Conservation (phyloP, 2,797 vertebrate species). For the Darevskia mixta region DNA sequence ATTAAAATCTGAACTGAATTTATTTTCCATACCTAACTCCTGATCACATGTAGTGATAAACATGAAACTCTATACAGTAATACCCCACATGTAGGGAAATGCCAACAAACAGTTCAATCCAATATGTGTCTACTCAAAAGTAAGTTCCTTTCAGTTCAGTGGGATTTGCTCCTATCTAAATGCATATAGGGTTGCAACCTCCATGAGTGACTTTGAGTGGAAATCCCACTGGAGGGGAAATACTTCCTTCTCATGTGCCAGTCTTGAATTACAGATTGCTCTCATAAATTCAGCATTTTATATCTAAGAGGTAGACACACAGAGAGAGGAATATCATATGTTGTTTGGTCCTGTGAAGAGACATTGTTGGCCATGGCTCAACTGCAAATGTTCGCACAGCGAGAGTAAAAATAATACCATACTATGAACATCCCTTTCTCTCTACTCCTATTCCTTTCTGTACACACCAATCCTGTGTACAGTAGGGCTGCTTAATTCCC, state of each 20-base stretch:
- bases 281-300: too few relatives aligned
- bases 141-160: too few relatives aligned
- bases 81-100: too few relatives aligned
- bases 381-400: not conserved
- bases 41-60: too few relatives aligned
- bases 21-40: too few relatives aligned
- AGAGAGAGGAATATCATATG: not conserved
- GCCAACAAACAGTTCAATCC: too few relatives aligned
- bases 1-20: too few relatives aligned
- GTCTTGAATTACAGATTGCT: not conserved
- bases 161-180: too few relatives aligned
- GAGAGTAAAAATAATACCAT: not conserved
- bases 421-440: not conserved
- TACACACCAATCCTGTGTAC: not conserved
- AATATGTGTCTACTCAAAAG: too few relatives aligned
- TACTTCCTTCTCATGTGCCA: not conserved
- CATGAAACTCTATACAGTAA: too few relatives aligned
- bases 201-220: not conserved
- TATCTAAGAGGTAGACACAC: too few relatives aligned
- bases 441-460: not conserved
- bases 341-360: not conserved
- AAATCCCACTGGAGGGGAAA: not conserved
- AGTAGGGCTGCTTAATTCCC: not conserved
- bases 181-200: too few relatives aligned
- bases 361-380: not conserved